phyloP scores from a whole-genome alignment of 1,140 invertebrate genomes.

The Bradysia coprophila region DNA sequence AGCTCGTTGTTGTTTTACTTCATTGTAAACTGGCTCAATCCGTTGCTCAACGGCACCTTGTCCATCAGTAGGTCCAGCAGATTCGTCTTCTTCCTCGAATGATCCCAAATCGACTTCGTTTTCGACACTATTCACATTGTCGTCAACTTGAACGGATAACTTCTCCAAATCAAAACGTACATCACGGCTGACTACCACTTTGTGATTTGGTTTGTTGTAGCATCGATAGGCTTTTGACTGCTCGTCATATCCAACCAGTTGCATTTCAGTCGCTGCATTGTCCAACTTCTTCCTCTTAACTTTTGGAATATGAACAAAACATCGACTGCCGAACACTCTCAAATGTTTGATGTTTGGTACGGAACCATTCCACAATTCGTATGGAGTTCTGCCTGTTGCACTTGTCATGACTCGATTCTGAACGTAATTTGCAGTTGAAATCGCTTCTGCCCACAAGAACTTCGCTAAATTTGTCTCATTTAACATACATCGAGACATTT shows the following conservation, averaged over 20 bases:
- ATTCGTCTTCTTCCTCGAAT: background rate
- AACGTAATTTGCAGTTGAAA: slow-evolving; percentile 13
- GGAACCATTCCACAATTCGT: background rate
- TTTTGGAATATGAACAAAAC: background rate
- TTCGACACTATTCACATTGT: background rate
- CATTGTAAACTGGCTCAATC: background rate
- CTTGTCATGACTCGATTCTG: slow-evolving; percentile 4
- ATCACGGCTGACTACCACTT: background rate
- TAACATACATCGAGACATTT: slow-evolving; percentile 14
- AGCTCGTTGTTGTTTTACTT: background rate
- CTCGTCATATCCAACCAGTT: background rate
- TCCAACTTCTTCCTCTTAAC: background rate
- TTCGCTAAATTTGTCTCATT: slow-evolving; percentile 11
- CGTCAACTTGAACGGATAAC: background rate
- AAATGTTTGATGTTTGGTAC: background rate
- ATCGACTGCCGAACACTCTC: background rate
- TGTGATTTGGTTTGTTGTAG: background rate
- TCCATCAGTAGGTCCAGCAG: background rate
- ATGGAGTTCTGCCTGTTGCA: background rate
- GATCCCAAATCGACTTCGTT: background rate
- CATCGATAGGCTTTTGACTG: slow-evolving; percentile 12
- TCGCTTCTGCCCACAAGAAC: slow-evolving; percentile 26
- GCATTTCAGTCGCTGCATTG: background rate
- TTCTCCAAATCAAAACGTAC: background rate
- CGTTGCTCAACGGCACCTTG: background rate